These are phyloP conservation scores for Idaea aversata DNA, from an alignment of 2,888 invertebrate genomes.

Conservation along the genomic window DNA sequence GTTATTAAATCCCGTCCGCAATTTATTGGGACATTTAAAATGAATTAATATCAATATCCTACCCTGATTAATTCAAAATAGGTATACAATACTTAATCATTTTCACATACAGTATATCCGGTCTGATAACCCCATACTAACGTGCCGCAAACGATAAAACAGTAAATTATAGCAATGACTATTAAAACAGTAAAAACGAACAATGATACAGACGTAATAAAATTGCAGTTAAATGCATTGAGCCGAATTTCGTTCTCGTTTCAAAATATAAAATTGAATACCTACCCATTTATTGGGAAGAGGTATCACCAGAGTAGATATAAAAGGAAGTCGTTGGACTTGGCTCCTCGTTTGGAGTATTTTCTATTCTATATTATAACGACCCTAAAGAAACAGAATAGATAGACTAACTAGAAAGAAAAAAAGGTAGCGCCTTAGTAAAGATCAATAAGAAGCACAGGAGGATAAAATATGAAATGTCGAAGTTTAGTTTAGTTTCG, in stretches of 20 bases:
- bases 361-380: too few relatives aligned
- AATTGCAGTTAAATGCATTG: neutral
- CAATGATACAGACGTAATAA: neutral
- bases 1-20: neutral
- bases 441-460: neutral
- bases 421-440: neutral
- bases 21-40: neutral
- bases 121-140: slow-evolving; percentile 31
- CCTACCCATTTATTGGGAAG: neutral
- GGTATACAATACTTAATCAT: slow-evolving; percentile 8
- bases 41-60: neutral
- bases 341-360: too few relatives aligned
- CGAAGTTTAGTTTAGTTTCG: too few relatives aligned
- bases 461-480: neutral
- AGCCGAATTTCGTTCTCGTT: neutral
- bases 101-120: slow-evolving; percentile 30
- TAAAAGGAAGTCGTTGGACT: neutral
- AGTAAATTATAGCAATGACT: slow-evolving; percentile 10
- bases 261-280: neutral
- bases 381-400: too few relatives aligned
- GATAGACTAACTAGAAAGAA: too few relatives aligned
- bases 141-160: slow-evolving; percentile 15
- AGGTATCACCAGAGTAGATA: neutral
- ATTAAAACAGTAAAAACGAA: slow-evolving; percentile 6
- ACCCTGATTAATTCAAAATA: slow-evolving; percentile 3